Evolutionary conservation across 2,797 vertebrate species (phyloP).

Genomic region (Sebastes alutus): DNA sequence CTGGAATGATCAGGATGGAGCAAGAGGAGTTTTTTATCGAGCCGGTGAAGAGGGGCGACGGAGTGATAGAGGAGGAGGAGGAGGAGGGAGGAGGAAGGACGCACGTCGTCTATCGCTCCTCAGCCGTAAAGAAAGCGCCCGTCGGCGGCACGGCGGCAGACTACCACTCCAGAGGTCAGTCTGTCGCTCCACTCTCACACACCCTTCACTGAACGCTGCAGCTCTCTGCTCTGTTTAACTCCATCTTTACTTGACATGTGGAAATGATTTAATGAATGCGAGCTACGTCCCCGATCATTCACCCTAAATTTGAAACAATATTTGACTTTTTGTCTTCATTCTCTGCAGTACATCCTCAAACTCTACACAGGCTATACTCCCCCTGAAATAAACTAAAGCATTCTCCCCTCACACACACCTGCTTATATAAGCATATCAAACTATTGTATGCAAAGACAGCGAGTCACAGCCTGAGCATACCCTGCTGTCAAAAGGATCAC

Average conservation of each 20-base stretch:
- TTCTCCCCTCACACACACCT: constrained; percentile 15
- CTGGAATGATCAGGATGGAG: constrained; percentile 95
- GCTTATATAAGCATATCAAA: constrained; percentile 39
- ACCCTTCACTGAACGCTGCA: constrained; percentile 27
- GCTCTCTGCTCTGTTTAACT: not conserved
- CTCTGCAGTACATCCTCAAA: not conserved
- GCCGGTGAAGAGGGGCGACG: constrained; percentile 88
- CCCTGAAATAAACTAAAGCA: not conserved
- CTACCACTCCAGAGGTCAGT: constrained; percentile 89
- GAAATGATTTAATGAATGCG: not conserved
- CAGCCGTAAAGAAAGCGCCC: constrained; percentile 82
- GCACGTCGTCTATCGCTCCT: constrained; percentile 94
- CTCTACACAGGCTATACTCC: not conserved
- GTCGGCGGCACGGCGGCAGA: constrained; percentile 62
- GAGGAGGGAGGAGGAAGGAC: constrained; percentile 87
- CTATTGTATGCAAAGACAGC: constrained; percentile 36
- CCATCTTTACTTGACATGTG: not conserved
- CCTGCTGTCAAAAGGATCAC: constrained; percentile 55
- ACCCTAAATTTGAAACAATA: not conserved
- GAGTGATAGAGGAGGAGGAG: constrained; percentile 71
- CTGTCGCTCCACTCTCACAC: constrained; percentile 2
- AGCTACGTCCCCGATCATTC: not conserved
- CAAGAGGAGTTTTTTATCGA: constrained; percentile 98
- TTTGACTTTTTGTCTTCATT: not conserved
- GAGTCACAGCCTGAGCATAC: constrained; percentile 31